These are phyloP conservation scores for Indicator maculatus DNA, from an alignment of 2,113 vertebrate genomes.

Conservation along the genomic window DNA sequence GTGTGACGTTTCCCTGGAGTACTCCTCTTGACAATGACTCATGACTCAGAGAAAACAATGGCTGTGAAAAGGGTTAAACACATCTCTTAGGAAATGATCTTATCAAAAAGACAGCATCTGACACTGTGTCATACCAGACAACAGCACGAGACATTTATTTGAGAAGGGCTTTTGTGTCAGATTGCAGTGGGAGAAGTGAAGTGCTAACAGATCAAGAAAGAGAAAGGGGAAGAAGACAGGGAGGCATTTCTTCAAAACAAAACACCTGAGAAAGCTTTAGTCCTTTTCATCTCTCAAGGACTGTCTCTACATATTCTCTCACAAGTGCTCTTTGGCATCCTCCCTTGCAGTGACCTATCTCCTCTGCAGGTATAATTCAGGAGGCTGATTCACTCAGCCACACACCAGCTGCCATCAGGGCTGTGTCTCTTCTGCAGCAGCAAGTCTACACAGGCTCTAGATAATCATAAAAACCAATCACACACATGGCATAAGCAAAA, in stretches of 20 bases:
- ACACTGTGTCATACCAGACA: conserved; percentile 59
- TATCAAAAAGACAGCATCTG: conserved; percentile 71
- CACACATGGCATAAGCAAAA: not conserved
- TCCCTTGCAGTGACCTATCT: not conserved
- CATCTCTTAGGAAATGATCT: conserved; percentile 64
- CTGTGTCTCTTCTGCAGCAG: not conserved
- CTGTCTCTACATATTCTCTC: conserved; percentile 15
- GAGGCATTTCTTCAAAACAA: not conserved
- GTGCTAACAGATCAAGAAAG: not conserved
- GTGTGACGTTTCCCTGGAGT: conserved; percentile 51
- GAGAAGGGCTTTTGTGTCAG: conserved; percentile 65
- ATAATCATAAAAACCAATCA: conserved; percentile 25
- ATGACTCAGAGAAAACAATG: conserved; percentile 47
- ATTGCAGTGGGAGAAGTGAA: conserved; percentile 39
- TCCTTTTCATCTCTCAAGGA: not conserved
- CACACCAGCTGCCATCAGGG: not conserved
- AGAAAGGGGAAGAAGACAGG: not conserved
- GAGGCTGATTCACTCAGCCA: conserved; percentile 38
- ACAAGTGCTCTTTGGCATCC: not conserved
- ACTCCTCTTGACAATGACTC: conserved; percentile 54
- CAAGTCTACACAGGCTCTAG: not conserved
- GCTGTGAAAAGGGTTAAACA: conserved; percentile 67
- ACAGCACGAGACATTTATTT: conserved; percentile 54
- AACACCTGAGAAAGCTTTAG: conserved; percentile 1
- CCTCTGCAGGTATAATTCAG: conserved; percentile 26